Evolutionary conservation across 2,888 invertebrate species (phyloP), one percentile per base, ranked within the genome.

Genomic region (Trichogramma dendrolimi): DNA sequence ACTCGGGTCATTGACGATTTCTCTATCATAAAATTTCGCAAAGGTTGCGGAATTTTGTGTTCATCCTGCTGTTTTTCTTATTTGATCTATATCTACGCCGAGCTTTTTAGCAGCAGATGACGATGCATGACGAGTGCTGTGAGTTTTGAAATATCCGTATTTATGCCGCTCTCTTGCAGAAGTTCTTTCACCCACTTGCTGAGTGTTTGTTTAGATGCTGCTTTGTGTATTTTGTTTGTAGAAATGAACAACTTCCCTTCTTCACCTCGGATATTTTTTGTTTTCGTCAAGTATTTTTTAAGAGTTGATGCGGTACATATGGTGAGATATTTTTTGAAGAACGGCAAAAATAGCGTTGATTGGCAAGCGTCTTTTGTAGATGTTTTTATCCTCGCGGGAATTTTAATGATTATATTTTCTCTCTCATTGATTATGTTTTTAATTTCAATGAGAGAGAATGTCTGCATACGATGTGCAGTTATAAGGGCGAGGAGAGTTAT

Each of bases 391-490:
- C 44, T 42, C 1, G 44, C 47, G 7, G 59, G 39, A 4, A 53
- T 51, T 43, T 14, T 54, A 0, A 60, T 49, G 6, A 27, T 7
- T 7, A 60, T 27, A 2, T 4, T 7, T 1, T 42, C 41, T 10
- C 48, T 11, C 7, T 7, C 2, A 11, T 38, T 6, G 5, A 42
- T n/a, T 10, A 60, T 55, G 10, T 60, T 48, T 6, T 49, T 27
- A 5, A 60, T 1, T 6, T 11, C 8, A 8, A 60, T 60, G 5
- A 3, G 4, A 7, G 55, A 42, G 1, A 60, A 7, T 2, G 55
- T 60, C 10, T 60, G 60, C 5, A 55, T 51, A 39, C 55, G 4
- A 50, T 60, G 55, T 8, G 60, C 60, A 6, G 55, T 44, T 6
- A 48, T 44, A 4, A 60, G 6, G 8, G 60, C 60, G 4, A 60